Percentiles rank a stretch among this genome's conserved stretches.
These are phyloP conservation scores for Liasis olivaceus DNA, from an alignment of 2,797 vertebrate species.

Conservation along the genomic window DNA sequence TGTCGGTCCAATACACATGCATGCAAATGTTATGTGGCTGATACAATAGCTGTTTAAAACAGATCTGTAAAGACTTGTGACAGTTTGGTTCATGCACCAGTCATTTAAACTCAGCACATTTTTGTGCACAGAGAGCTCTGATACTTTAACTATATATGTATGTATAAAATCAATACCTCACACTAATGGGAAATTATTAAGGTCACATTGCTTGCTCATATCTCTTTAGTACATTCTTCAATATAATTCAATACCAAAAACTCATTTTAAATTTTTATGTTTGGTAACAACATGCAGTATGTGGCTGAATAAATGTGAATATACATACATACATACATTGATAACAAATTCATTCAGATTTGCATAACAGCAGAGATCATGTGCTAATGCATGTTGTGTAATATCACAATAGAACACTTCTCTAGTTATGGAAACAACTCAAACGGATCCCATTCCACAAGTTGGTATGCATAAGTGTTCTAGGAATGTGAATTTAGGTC, in stretches of 20 bases:
- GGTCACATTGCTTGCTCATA: slow-evolving; percentile 1
- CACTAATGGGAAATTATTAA: slow-evolving; percentile 11
- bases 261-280: slow-evolving; percentile 20
- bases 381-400: slow-evolving; percentile 5
- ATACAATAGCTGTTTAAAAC: neutral
- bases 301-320: neutral
- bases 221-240: neutral
- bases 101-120: neutral
- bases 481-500: neutral
- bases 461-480: neutral
- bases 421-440: neutral
- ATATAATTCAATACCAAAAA: neutral
- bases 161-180: slow-evolving; percentile 25
- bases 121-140: neutral
- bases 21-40: neutral
- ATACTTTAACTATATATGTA: neutral
- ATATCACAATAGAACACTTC: neutral
- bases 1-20: neutral
- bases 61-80: slow-evolving; percentile 16
- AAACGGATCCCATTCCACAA: neutral
- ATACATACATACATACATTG: neutral
- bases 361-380: neutral
- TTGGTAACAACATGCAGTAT: neutral
- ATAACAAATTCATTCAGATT: neutral
- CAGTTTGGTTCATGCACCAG: neutral